A percentile compares a stretch with the other conserved stretches of the same genome.
Evolutionary conservation across 2,113 vertebrate genomes (phyloP).

Genomic region (Callipepla californica): DNA sequence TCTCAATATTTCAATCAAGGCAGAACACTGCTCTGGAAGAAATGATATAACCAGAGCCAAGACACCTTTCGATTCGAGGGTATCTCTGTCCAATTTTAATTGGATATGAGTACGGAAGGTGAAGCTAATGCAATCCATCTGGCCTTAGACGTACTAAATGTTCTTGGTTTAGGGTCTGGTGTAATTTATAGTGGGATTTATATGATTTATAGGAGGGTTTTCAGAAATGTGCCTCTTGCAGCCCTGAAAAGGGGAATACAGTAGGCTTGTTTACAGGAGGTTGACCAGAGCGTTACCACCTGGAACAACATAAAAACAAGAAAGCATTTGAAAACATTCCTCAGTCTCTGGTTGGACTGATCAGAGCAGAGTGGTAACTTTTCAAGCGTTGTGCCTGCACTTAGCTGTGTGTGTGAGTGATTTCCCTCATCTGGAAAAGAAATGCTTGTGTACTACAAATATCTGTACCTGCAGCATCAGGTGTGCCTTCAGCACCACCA

Average conservation of each 20-base stretch:
- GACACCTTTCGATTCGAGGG: no score
- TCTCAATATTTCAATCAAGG: not conserved
- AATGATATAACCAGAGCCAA: no score
- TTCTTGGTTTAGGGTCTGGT: no score
- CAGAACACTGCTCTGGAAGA: not conserved
- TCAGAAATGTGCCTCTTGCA: not conserved
- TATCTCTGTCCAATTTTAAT: no score
- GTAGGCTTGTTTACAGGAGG: not conserved
- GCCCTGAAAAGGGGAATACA: not conserved
- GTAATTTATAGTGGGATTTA: slow-evolving; percentile 13
- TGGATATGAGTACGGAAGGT: no score
- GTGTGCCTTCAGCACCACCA: not conserved
- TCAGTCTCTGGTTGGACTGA: not conserved
- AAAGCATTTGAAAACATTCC: not conserved
- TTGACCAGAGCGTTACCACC: slow-evolving; percentile 10
- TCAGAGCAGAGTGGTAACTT: not conserved
- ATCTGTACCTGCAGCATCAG: not conserved
- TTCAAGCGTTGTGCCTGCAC: not conserved
- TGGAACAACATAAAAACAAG: not conserved
- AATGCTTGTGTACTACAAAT: not conserved
- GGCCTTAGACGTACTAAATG: no score
- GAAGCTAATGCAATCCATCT: no score
- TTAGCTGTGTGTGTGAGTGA: not conserved
- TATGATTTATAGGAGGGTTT: slow-evolving; percentile 10
- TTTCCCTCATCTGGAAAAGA: not conserved